Percentiles rank a stretch among this genome's conserved stretches.
phyloP scores from a whole-genome alignment of 2,113 vertebrate species.

The Glareola pratincola region DNA sequence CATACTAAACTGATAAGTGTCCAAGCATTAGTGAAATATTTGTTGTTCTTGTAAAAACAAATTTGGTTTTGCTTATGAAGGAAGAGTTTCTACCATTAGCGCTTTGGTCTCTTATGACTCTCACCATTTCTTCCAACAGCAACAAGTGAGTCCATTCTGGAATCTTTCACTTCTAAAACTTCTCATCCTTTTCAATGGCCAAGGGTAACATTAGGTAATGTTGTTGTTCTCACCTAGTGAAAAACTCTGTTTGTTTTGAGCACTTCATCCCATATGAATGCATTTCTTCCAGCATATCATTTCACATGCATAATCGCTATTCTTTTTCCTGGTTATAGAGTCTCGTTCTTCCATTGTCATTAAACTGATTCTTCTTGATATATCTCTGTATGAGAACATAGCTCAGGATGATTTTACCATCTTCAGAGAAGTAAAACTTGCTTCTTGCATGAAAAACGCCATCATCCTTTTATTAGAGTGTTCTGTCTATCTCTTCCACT shows the following conservation, averaged over 20 bases:
- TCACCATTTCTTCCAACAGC: slow-evolving; percentile 79
- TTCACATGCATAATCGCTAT: slow-evolving; percentile 40
- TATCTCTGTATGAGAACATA: background rate
- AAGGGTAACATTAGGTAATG: slow-evolving; percentile 81
- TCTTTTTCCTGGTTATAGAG: slow-evolving; percentile 18
- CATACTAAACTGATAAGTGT: background rate
- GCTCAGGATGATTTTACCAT: background rate
- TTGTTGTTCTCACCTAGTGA: slow-evolving; percentile 65
- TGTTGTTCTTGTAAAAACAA: slow-evolving; percentile 17
- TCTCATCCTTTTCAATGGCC: slow-evolving; percentile 76
- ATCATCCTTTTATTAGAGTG: background rate
- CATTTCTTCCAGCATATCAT: slow-evolving; percentile 48
- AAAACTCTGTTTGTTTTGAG: slow-evolving; percentile 59
- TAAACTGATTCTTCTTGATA: background rate
- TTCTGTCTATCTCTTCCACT: background rate
- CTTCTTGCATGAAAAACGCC: slow-evolving; percentile 44
- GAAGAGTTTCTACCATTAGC: slow-evolving; percentile 50
- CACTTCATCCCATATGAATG: slow-evolving; percentile 58
- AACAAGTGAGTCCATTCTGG: slow-evolving; percentile 74
- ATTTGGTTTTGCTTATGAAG: slow-evolving; percentile 34
- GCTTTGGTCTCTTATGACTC: slow-evolving; percentile 59
- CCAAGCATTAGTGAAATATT: background rate
- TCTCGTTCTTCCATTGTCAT: background rate
- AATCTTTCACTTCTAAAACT: slow-evolving; percentile 76
- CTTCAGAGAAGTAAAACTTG: slow-evolving; percentile 9